phyloP scores from a whole-genome alignment of 2,797 vertebrate genomes.

The Merluccius polli region DNA sequence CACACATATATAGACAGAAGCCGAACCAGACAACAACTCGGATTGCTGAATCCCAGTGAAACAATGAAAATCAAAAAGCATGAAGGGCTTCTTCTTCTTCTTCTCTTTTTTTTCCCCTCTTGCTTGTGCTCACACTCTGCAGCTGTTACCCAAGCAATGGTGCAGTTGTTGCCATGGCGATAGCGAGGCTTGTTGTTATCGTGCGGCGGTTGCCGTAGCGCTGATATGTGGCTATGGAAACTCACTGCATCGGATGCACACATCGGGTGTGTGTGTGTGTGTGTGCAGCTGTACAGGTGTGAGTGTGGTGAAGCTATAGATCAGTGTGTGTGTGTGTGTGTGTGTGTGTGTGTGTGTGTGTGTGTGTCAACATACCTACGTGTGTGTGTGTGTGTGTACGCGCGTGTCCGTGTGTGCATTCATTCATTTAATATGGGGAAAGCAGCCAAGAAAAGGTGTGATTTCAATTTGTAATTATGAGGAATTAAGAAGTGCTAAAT shows the following conservation, averaged over 20 bases:
- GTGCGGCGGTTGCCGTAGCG: constrained; percentile 42
- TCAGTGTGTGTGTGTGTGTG: constrained; percentile 1
- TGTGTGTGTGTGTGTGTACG: no score
- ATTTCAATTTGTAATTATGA: constrained; percentile 22
- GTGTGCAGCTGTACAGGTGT: constrained; percentile 17
- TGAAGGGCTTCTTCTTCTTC: constrained; percentile 29
- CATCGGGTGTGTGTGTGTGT: constrained; percentile 12
- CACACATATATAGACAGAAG: constrained; percentile 2
- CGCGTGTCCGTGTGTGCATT: background rate
- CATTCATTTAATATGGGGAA: constrained; percentile 12
- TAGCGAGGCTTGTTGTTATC: constrained; percentile 70
- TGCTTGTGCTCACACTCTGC: constrained; percentile 72
- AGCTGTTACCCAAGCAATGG: constrained; percentile 77
- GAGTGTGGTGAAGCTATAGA: background rate
- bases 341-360: background rate
- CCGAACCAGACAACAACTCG: constrained; percentile 1
- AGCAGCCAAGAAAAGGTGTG: background rate
- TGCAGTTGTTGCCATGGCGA: constrained; percentile 79
- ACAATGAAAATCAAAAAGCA: constrained; percentile 36
- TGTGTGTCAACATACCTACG: background rate
- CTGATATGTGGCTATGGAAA: constrained; percentile 30
- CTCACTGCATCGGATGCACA: constrained; percentile 32
- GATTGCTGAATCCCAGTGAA: constrained; percentile 25
- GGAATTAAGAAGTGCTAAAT: constrained; percentile 10
- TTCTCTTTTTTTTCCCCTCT: background rate